Conservation (phyloP, 2,797 vertebrate genomes). For the Poliocrania exsul region DNA sequence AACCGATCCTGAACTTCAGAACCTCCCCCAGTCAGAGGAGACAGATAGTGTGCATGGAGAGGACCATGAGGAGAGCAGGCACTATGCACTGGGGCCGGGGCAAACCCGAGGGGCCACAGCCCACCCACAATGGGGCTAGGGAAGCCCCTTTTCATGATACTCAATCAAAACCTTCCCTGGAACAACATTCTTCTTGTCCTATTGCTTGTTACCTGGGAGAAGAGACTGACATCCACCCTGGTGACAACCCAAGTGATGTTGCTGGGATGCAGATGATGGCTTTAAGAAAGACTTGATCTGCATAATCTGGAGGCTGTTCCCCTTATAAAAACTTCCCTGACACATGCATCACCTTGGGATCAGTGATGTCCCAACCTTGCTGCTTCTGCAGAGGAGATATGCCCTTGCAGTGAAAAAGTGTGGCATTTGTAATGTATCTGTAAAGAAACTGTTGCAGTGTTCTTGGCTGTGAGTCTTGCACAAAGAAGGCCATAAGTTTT, state of each 20-base stretch:
- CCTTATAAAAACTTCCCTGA: neutral
- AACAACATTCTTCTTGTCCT: neutral
- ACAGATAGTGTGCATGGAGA: neutral
- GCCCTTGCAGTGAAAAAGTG: neutral
- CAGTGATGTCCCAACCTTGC: neutral
- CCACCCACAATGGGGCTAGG: rapidly evolving
- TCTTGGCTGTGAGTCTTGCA: neutral
- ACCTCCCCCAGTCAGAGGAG: neutral
- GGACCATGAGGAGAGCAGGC: neutral
- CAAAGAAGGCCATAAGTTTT: neutral
- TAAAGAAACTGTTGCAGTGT: neutral
- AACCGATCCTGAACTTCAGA: neutral
- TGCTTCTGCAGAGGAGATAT: neutral
- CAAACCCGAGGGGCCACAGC: neutral
- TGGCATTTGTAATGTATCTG: neutral
- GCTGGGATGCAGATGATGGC: neutral
- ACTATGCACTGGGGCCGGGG: rapidly evolving
- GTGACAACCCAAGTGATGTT: neutral
- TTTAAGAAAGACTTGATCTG: neutral
- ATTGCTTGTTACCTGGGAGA: neutral
- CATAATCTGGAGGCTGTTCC: neutral
- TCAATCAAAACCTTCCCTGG: neutral
- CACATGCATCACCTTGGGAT: neutral
- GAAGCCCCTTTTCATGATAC: neutral
- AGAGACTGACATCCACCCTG: neutral